Evolutionary conservation across 2,113 vertebrate species (phyloP).

Genomic region (Narcine bancroftii): DNA sequence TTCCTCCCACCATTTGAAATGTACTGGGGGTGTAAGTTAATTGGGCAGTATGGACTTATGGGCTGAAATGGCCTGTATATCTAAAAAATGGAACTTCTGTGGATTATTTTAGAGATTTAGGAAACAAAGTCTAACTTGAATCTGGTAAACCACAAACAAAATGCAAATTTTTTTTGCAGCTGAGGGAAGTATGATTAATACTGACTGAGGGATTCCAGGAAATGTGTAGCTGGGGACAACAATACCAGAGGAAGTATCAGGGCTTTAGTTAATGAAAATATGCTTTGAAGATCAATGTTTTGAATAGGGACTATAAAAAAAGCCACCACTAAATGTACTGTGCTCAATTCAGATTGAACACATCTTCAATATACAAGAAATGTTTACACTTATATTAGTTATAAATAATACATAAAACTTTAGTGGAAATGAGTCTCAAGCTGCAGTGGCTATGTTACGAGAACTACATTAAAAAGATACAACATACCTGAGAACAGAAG

Average conservation of each 20-base stretch:
- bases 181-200: background rate
- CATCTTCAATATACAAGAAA: background rate
- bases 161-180: background rate
- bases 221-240: too few relatives aligned
- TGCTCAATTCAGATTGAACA: background rate
- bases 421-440: background rate
- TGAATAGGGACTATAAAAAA: background rate
- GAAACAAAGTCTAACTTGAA: background rate
- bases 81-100: too few relatives aligned
- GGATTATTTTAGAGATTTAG: too few relatives aligned
- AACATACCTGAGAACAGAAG: constrained; percentile 55
- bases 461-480: background rate
- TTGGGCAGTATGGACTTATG: too few relatives aligned
- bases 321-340: background rate
- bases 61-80: too few relatives aligned
- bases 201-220: background rate
- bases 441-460: background rate
- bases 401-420: too few relatives aligned
- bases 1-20: too few relatives aligned
- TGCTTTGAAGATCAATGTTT: background rate
- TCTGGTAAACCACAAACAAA: background rate
- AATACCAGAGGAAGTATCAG: background rate
- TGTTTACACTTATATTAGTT: background rate
- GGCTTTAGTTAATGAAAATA: background rate
- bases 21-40: too few relatives aligned